These are phyloP conservation scores for Halichondria panicea DNA, from an alignment of 37 sponge, comb jelly and placozoan genomes.

Conservation along the genomic window DNA sequence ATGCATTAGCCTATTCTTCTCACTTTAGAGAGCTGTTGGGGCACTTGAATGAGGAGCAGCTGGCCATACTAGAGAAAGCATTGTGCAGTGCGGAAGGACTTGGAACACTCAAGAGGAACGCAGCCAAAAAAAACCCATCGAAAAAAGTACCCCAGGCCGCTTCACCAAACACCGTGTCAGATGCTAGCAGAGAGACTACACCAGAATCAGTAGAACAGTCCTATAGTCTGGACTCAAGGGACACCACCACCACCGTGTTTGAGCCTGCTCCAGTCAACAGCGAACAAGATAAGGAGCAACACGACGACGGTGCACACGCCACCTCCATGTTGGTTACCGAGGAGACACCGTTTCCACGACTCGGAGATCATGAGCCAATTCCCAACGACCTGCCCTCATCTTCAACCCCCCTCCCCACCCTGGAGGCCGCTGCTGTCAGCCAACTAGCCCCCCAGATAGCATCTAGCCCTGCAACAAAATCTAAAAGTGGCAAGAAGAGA, in stretches of 20 bases:
- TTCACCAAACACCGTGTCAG: not conserved
- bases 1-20: not conserved
- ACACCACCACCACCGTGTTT: slow-evolving; percentile 12
- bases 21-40: slow-evolving; percentile 57
- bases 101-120: slow-evolving; percentile 46
- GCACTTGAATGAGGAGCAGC: slow-evolving; percentile 44
- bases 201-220: slow-evolving; percentile 2
- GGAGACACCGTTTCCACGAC: slow-evolving; percentile 9
- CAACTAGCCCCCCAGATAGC: not conserved
- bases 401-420: too few species aligned
- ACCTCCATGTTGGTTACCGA: not conserved
- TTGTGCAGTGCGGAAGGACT: slow-evolving; percentile 79
- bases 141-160: not conserved
- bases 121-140: not conserved
- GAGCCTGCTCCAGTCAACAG: slow-evolving; percentile 22
- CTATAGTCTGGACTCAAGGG: slow-evolving; percentile 12
- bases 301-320: not conserved
- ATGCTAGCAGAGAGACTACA: not conserved
- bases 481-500: not conserved
- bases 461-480: not conserved
- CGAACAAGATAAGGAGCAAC: too few species aligned
- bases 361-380: slow-evolving; percentile 11
- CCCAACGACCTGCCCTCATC: slow-evolving; percentile 38
- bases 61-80: slow-evolving; percentile 60
- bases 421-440: not conserved